Conservation (phyloP, 2,113 vertebrate genomes). For the Cyanocitta stelleri region DNA sequence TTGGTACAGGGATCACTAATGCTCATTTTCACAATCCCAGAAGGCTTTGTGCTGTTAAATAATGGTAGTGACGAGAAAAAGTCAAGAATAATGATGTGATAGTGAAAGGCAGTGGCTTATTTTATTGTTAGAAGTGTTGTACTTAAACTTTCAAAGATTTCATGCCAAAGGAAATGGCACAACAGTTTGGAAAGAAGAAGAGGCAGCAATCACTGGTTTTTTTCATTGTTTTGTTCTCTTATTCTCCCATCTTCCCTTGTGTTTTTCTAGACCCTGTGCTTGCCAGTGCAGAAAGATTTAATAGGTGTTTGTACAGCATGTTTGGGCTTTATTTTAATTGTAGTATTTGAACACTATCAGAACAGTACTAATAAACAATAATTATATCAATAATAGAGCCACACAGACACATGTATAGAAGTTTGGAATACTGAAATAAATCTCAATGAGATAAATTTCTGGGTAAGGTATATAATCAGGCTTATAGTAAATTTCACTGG, state of each 20-base stretch:
- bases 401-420: neutral
- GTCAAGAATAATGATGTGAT: neutral
- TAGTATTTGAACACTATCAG: neutral
- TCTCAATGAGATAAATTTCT: slow-evolving; percentile 5
- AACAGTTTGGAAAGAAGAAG: neutral
- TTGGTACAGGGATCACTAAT: neutral
- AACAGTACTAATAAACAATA: slow-evolving; percentile 5
- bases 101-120: neutral
- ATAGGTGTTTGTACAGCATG: neutral
- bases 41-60: neutral
- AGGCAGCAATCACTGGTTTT: neutral
- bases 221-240: neutral
- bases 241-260: neutral
- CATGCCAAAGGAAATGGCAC: neutral
- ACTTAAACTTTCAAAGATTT: neutral
- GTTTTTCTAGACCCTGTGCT: neutral
- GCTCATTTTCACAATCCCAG: neutral
- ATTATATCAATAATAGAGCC: slow-evolving; percentile 5
- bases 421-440: neutral
- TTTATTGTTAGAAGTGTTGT: neutral
- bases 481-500: neutral
- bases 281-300: neutral
- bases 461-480: neutral
- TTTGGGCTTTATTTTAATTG: neutral
- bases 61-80: neutral